These are phyloP conservation scores for Camelus dromedarius DNA, from an alignment of 2,113 vertebrate species.

Conservation along the genomic window DNA sequence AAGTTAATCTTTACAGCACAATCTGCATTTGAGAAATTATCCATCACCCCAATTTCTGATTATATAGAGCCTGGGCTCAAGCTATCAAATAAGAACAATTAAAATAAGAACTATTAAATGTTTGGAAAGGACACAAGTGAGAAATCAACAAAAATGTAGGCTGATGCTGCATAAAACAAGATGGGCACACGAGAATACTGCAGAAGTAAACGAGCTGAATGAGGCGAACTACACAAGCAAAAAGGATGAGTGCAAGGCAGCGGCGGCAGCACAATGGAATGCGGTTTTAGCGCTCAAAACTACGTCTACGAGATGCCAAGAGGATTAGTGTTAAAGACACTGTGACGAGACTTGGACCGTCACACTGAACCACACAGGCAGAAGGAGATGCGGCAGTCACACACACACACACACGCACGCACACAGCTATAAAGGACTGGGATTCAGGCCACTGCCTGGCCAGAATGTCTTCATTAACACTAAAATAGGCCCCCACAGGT, in stretches of 20 bases:
- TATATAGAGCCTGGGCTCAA: constrained; percentile 86
- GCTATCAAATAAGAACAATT: constrained; percentile 59
- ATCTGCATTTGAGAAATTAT: constrained; percentile 89
- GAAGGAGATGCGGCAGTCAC: background rate
- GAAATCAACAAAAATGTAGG: constrained; percentile 84
- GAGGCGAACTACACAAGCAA: constrained; percentile 76
- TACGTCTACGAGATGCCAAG: constrained; percentile 60
- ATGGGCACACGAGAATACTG: constrained; percentile 79
- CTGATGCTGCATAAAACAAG: constrained; percentile 83
- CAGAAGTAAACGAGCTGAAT: constrained; percentile 83
- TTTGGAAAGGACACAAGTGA: constrained; percentile 87
- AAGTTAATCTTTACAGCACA: constrained; percentile 82
- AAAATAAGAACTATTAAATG: constrained; percentile 80
- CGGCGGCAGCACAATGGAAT: constrained; percentile 83
- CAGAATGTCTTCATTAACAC: background rate
- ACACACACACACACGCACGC: background rate
- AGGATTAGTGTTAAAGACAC: constrained; percentile 80
- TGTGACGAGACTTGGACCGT: constrained; percentile 47
- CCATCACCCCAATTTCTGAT: constrained; percentile 69
- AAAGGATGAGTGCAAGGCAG: constrained; percentile 79
- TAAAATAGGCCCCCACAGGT: background rate
- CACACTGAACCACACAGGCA: constrained; percentile 77
- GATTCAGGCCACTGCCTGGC: background rate
- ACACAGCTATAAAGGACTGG: background rate
- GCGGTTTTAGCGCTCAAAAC: constrained; percentile 82